Conservation (phyloP, 2,888 invertebrate genomes). For the Drosophila pegasa region DNA sequence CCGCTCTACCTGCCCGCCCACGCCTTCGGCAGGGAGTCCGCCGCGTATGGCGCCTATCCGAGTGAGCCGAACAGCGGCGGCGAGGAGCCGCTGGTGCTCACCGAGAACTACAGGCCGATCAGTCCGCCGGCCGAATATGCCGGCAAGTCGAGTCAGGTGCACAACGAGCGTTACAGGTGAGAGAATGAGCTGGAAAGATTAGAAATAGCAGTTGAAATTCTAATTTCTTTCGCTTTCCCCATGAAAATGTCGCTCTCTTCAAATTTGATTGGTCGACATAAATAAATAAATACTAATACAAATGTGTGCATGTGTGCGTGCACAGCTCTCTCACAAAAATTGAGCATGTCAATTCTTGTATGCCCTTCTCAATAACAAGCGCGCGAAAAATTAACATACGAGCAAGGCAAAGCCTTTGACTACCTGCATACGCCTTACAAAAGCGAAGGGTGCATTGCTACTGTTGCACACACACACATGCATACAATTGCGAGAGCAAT, state of each 20-base stretch:
- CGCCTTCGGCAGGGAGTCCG: constrained; percentile 79
- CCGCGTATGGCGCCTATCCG: constrained; percentile 71
- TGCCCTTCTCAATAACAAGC: not conserved
- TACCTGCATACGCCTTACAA: too few species aligned
- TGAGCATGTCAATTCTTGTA: not conserved
- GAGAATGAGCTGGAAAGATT: too few species aligned
- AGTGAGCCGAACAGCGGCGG: constrained; percentile 63
- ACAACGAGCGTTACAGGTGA: constrained; percentile 82
- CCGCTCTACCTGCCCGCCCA: constrained; percentile 84
- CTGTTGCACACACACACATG: not conserved
- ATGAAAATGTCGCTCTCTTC: not conserved
- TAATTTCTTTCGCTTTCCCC: too few species aligned
- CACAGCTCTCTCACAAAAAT: not conserved
- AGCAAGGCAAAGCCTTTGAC: not conserved
- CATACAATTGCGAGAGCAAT: not conserved
- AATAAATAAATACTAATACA: too few species aligned
- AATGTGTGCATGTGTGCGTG: not conserved
- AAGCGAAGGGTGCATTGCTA: not conserved
- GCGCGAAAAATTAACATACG: not conserved
- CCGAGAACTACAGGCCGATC: constrained; percentile 87
- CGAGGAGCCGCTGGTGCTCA: constrained; percentile 83
- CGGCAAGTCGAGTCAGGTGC: constrained; percentile 79
- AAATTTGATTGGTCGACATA: not conserved
- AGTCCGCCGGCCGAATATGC: constrained; percentile 91
- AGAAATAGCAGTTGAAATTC: too few species aligned